phyloP scores from a whole-genome alignment of 2,888 invertebrate species.

The Coleophora deauratella region DNA sequence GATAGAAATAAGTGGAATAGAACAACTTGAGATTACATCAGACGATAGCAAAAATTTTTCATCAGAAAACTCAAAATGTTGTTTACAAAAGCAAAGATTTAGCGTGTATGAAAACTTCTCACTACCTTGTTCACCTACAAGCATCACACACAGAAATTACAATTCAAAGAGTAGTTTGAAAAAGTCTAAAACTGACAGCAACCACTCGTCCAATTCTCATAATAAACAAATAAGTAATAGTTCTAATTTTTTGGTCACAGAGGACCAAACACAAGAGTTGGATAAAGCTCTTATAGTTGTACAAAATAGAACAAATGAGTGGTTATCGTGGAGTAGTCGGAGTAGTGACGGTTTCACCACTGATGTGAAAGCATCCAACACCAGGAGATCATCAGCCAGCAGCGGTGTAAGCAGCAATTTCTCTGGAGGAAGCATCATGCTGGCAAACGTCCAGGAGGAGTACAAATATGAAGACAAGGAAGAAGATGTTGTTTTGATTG shows the following conservation, averaged over 20 bases:
- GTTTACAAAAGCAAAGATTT: slow-evolving; percentile 27
- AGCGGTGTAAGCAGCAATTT: slow-evolving; percentile 61
- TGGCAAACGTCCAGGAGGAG: slow-evolving; percentile 79
- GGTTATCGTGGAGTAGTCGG: slow-evolving; percentile 35
- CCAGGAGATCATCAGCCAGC: slow-evolving; percentile 59
- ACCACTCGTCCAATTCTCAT: slow-evolving; percentile 13
- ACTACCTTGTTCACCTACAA: slow-evolving; percentile 54
- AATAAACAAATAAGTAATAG: too few relatives aligned
- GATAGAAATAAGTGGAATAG: slow-evolving; percentile 49
- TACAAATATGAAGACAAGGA: slow-evolving; percentile 84
- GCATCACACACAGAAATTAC: slow-evolving; percentile 54
- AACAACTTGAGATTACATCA: slow-evolving; percentile 35
- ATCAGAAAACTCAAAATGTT: slow-evolving; percentile 12
- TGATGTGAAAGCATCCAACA: slow-evolving; percentile 36
- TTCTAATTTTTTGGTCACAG: slow-evolving; percentile 18
- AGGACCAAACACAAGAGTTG: slow-evolving; percentile 32
- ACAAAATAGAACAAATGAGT: slow-evolving; percentile 60
- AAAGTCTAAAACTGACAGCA: slow-evolving; percentile 20
- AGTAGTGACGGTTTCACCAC: slow-evolving; percentile 18
- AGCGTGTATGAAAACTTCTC: slow-evolving; percentile 62
- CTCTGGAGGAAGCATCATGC: slow-evolving; percentile 56
- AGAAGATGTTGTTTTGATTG: slow-evolving; percentile 80
- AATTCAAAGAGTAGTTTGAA: slow-evolving; percentile 48
- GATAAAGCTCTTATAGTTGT: slow-evolving; percentile 50
- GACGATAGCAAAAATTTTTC: slow-evolving; percentile 22